Evolutionary conservation across 1,140 invertebrate genomes (phyloP).

Genomic region (Drosophila tristis): DNA sequence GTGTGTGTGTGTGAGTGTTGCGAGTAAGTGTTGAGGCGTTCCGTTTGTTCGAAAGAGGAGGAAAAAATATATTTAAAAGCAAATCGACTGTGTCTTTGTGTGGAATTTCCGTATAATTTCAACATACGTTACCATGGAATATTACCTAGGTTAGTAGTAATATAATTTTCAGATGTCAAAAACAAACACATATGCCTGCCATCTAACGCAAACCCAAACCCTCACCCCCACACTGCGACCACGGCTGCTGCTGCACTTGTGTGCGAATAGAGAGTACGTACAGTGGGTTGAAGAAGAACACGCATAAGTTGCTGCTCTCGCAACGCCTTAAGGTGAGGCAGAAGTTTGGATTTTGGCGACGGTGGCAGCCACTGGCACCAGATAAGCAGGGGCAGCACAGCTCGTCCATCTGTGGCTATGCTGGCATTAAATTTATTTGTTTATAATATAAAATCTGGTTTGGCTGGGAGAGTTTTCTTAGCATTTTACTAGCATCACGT

Average conservation of each 20-base stretch:
- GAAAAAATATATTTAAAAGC: constrained; percentile 37
- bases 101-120: constrained; percentile 76
- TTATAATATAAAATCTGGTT: constrained; percentile 12
- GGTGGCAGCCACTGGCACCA: not conserved
- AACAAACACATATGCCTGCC: constrained; percentile 39
- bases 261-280: constrained; percentile 6
- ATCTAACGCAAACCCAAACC: constrained; percentile 1
- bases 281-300: too few relatives aligned
- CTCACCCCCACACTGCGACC: constrained; percentile 11
- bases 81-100: constrained; percentile 71
- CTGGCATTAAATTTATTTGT: constrained; percentile 33
- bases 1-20: constrained; percentile 33
- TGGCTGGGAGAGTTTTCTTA: constrained; percentile 28
- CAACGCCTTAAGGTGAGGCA: constrained; percentile 12
- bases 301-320: too few relatives aligned
- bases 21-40: too few relatives aligned
- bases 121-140: constrained; percentile 82
- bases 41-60: constrained; percentile 32
- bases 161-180: constrained; percentile 35
- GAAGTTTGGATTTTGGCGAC: constrained; percentile 3
- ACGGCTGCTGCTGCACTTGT: constrained; percentile 23
- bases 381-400: too few relatives aligned
- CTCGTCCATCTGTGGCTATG: constrained; percentile 19
- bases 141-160: constrained; percentile 80
- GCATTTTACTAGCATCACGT: not conserved